Evolutionary conservation across 2,113 vertebrate species (phyloP).

Genomic region (Peromyscus maniculatus): DNA sequence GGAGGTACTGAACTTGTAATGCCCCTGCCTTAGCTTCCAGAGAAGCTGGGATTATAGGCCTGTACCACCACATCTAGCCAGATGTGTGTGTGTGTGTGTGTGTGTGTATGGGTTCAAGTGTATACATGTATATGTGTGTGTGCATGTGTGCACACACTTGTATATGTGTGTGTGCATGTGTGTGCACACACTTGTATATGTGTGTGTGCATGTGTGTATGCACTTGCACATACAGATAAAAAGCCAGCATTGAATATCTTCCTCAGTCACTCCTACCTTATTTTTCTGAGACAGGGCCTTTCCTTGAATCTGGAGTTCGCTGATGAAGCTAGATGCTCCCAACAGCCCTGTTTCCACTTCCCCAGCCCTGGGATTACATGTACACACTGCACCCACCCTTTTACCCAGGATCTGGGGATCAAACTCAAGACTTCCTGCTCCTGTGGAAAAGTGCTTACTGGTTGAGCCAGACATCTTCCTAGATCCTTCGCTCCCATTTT

Average conservation of each 20-base stretch:
- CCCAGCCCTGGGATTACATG: not conserved
- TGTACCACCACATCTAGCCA: not conserved
- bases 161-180: not conserved
- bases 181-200: not conserved
- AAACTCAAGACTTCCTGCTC: not conserved
- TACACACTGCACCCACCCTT: not conserved
- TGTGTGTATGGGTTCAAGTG: not conserved
- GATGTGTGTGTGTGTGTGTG: not conserved
- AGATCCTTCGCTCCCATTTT: not conserved
- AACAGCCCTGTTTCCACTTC: not conserved
- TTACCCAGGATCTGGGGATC: not conserved
- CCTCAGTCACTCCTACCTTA: not conserved
- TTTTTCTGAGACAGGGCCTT: not conserved
- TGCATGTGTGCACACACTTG: not conserved
- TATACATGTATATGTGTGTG: not conserved
- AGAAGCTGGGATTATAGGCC: not conserved
- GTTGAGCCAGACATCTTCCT: not conserved
- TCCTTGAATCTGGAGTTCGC: not conserved
- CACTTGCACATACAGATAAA: not conserved
- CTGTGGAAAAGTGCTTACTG: not conserved
- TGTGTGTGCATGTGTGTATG: not conserved
- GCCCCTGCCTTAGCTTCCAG: not conserved
- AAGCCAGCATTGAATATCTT: not conserved
- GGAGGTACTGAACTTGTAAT: not conserved
- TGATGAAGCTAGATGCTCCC: not conserved